These are phyloP conservation scores for Calyptommatus sinebrachiatus DNA, from an alignment of 2,113 vertebrate species.

Conservation along the genomic window DNA sequence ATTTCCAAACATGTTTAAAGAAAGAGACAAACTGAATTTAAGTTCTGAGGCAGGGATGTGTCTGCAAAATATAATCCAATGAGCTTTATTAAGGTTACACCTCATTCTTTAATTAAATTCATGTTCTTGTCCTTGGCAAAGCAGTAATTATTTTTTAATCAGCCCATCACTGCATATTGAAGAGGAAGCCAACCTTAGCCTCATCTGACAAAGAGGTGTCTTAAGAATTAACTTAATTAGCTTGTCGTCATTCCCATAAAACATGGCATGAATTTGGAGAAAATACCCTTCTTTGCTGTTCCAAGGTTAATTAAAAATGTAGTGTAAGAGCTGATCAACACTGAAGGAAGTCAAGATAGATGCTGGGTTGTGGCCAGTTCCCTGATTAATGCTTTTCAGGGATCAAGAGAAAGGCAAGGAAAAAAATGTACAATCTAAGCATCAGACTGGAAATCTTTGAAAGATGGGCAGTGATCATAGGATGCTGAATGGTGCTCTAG, in stretches of 20 bases:
- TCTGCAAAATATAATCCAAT: conserved; percentile 51
- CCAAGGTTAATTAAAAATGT: conserved; percentile 78
- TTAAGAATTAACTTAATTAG: conserved; percentile 83
- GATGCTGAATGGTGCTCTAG: not conserved
- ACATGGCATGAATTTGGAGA: conserved; percentile 68
- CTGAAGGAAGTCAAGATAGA: conserved; percentile 30
- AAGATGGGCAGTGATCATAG: not conserved
- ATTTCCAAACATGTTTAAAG: conserved; percentile 25
- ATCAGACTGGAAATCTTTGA: not conserved
- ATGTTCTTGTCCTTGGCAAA: conserved; percentile 77
- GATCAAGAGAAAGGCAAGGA: not conserved
- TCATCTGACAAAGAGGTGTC: conserved; percentile 75
- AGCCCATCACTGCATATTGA: conserved; percentile 68
- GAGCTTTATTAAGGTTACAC: conserved; percentile 74
- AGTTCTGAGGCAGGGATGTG: conserved; percentile 50
- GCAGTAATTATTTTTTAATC: conserved; percentile 84
- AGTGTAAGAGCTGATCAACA: conserved; percentile 38
- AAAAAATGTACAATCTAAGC: rapidly evolving
- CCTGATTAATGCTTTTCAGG: not conserved
- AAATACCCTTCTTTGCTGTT: conserved; percentile 62
- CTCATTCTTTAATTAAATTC: conserved; percentile 81
- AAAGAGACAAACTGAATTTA: conserved; percentile 28
- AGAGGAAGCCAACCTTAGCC: conserved; percentile 69
- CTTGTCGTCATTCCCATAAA: conserved; percentile 75
- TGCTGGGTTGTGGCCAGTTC: conserved; percentile 3